Evolutionary conservation across 2,888 invertebrate species (phyloP), one percentile per base, ranked within the genome.

Genomic region (Scotopteryx bipunctaria): DNA sequence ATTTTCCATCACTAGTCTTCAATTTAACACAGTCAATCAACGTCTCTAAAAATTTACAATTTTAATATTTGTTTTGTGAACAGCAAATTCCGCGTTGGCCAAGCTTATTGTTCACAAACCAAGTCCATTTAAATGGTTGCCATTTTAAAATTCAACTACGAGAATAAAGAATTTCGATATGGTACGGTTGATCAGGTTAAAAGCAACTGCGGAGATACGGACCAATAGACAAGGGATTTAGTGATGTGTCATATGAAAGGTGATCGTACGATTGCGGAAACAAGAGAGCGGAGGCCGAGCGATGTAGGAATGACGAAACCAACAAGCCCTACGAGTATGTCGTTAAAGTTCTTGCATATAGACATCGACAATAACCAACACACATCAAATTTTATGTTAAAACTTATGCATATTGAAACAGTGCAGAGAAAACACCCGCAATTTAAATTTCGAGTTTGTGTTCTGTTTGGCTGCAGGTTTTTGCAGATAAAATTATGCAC

Each of bases 211-310:
- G 33, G 35, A 55, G 31, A 43, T 45, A 50, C 46, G 53, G 55
- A 55, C 42, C 49, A 53, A 38, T 52, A 59, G 54, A 68, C 64
- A 64, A 67, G 64, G 61, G 64, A 57, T 56, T 67, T 56, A 63
- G 47, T 25, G 55, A 67, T 57, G 55, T 64, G 59, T 66, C 51
- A 71, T 64, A 23, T 38, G 69, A 73, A 66, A 86, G 86, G 83
- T 86, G 83, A 89, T 85, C 64, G 86, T 60, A 81, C 86, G 81
- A 78, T 79, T 78, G 79, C 86, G 86, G 87, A 86, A 87, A 78
- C 69, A 65, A 70, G 48, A 57, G 67, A 61, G 63, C 59, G 70
- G 76, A 82, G 84, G 83, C 76, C 83, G 62, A 50, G 59, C 61
- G 59, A 46, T 53, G 57, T 59, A 54, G 64, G 55, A 59, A 64